Percentiles rank a stretch among this genome's conserved stretches.
Conservation (phyloP, 2,888 invertebrate genomes). For the Drosophila koepferae region DNA sequence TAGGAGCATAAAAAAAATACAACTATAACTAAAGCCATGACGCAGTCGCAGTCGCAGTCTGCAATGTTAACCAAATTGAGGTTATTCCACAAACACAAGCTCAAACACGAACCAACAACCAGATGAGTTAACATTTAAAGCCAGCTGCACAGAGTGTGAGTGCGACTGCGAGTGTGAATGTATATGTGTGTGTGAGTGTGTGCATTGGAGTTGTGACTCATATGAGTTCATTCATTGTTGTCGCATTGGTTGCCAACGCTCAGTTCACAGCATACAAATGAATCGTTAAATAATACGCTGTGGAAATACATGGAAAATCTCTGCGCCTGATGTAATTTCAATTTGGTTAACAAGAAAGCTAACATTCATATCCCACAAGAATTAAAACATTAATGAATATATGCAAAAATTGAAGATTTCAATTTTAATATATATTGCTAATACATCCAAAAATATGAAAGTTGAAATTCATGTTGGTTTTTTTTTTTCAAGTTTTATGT, state of each 20-base stretch:
- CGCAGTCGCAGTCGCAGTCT: slow-evolving; percentile 75
- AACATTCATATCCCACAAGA: background rate
- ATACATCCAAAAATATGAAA: slow-evolving; percentile 11
- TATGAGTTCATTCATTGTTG: slow-evolving; percentile 58
- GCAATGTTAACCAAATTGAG: slow-evolving; percentile 76
- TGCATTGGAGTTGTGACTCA: slow-evolving; percentile 52
- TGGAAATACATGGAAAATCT: slow-evolving; percentile 27
- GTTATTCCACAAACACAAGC: slow-evolving; percentile 68
- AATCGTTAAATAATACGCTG: slow-evolving; percentile 43
- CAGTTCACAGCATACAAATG: slow-evolving; percentile 50
- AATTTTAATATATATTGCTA: no score
- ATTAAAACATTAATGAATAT: background rate
- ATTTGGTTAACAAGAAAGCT: background rate
- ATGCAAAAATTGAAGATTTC: no score
- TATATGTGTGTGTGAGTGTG: slow-evolving; percentile 12
- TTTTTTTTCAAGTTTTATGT: background rate
- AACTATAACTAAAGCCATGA: slow-evolving; percentile 63
- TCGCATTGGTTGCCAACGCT: slow-evolving; percentile 22
- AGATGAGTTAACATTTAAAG: slow-evolving; percentile 78
- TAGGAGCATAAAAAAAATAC: slow-evolving; percentile 38
- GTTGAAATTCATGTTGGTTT: background rate
- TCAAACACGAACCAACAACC: slow-evolving; percentile 33
- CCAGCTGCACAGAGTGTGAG: slow-evolving; percentile 32
- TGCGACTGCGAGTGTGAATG: slow-evolving; percentile 18
- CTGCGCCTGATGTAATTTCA: slow-evolving; percentile 20